Base-by-base conservation (phyloP, 2,888 invertebrate species). In the Pyrocoelia pectoralis region DNA sequence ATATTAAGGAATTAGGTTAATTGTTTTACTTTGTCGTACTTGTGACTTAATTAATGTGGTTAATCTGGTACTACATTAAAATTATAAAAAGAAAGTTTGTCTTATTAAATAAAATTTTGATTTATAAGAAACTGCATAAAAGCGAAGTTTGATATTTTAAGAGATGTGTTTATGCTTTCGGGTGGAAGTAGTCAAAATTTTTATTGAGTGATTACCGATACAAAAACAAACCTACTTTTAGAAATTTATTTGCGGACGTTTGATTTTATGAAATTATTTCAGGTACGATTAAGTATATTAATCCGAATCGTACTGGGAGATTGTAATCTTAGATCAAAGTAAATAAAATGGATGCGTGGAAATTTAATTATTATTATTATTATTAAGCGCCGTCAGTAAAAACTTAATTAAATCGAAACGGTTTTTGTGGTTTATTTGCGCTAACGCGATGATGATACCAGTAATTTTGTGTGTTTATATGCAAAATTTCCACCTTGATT, bases 1-100 rank as follows among this genome's bases (percentile, higher is more conserved):
- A 48, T 56, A 61, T 51, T 29, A 15, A 52, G 60, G 17, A 56
- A 46, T 18, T 61, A 61, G 61, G 61, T 53, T 61, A 61, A 61
- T 61, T 61, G 33, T 56, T 43, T 46, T 14, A 50, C 29, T 51
- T 24, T 24, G 24, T 24, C 8, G 24, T 24, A 24, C 24, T 24
- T 33, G 2, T 33, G 33, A 5, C 24, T 33, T 33, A 33, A 33
- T 33, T 33, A 33, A 33, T n/a, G n/a, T 33, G n/a, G 33, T 33
- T n/a, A n/a, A 33, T 33, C 3, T 33, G 10, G 33, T n/a, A 33
- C 2, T n/a, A n/a, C 10, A 3, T 8, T 33, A 33, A n/a, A n/a
- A n/a, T 4, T n/a, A n/a, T 33, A 10, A 2, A 8, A 33, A 33
- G 2, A 6, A 10, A 33, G 2, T 4, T 33, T 2, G 33, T 3